phyloP scores from a whole-genome alignment of 2,888 invertebrate genomes.

The Dynastes maya region DNA sequence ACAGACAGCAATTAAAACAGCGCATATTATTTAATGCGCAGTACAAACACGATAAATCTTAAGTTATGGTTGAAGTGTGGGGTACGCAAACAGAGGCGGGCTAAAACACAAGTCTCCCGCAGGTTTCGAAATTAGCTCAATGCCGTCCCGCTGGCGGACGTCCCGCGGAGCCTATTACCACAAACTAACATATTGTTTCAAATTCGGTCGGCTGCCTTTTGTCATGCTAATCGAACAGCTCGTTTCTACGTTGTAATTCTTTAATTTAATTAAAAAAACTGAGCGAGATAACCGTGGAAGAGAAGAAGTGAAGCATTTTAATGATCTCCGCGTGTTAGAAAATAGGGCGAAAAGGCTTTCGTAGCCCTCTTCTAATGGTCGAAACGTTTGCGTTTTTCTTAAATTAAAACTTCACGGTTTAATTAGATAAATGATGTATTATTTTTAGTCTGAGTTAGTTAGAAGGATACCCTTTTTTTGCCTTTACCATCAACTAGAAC shows the following conservation, averaged over 20 bases:
- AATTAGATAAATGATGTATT: no score
- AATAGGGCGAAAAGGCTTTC: no score
- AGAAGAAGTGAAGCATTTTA: conserved; percentile 14
- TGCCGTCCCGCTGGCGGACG: conserved; percentile 53
- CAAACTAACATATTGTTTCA: conserved; percentile 71
- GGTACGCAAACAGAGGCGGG: conserved; percentile 58
- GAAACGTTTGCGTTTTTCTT: no score
- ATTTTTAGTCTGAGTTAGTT: no score
- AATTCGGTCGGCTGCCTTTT: conserved; percentile 65
- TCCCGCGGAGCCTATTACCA: conserved; percentile 57
- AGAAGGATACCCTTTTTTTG: no score
- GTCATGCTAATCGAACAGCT: conserved; percentile 63
- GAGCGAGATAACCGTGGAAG: neutral
- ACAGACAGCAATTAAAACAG: conserved; percentile 22
- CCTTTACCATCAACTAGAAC: no score
- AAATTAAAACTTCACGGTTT: no score
- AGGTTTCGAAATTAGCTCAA: conserved; percentile 56
- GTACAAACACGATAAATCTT: conserved; percentile 57
- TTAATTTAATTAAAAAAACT: conserved; percentile 65
- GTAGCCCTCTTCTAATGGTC: no score
- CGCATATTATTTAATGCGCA: conserved; percentile 46
- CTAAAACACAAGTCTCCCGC: conserved; percentile 52
- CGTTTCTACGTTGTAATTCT: conserved; percentile 63
- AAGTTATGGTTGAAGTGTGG: conserved; percentile 52
- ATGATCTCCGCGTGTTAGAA: conserved; percentile 29